Percentiles rank a stretch among this genome's conserved stretches.
Conservation (phyloP, 2,797 vertebrate species). For the Jordanella pulchra region DNA sequence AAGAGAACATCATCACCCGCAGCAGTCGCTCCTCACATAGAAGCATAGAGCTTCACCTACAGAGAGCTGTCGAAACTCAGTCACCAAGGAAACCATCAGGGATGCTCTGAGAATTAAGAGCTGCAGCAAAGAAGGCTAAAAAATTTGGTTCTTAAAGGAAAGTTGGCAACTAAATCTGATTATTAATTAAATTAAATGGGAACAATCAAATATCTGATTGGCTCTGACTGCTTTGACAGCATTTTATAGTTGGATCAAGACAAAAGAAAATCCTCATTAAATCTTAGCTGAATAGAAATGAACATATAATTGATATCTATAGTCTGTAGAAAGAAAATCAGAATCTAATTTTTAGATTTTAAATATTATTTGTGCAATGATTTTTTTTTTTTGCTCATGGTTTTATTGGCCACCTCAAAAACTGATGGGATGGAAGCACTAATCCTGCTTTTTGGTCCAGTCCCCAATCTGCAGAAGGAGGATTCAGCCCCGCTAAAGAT, state of each 20-base stretch:
- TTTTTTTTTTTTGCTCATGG: constrained; percentile 62
- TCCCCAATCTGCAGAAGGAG: constrained; percentile 35
- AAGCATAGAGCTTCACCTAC: constrained; percentile 34
- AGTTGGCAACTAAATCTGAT: constrained; percentile 26
- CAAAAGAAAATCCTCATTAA: too few species aligned
- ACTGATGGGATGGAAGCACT: constrained; percentile 29
- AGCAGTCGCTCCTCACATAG: constrained; percentile 11
- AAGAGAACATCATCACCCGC: constrained; percentile 11
- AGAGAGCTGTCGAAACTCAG: constrained; percentile 31
- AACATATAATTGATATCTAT: background rate
- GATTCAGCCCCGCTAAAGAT: constrained; percentile 48
- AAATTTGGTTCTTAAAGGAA: constrained; percentile 32
- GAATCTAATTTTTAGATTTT: background rate
- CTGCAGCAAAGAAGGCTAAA: constrained; percentile 4
- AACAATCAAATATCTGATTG: too few species aligned
- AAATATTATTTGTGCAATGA: constrained; percentile 11
- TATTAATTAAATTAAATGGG: too few species aligned
- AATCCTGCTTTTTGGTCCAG: constrained; percentile 26
- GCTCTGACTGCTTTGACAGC: too few species aligned
- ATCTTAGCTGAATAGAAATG: background rate
- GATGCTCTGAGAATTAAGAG: constrained; percentile 36
- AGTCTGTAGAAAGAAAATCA: background rate
- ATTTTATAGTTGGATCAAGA: too few species aligned
- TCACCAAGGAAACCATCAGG: constrained; percentile 43
- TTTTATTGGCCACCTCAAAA: constrained; percentile 2